A percentile compares a stretch with the other conserved stretches of the same genome.
phyloP scores from a whole-genome alignment of 2,797 vertebrate species.

The Garrulus glandarius region DNA sequence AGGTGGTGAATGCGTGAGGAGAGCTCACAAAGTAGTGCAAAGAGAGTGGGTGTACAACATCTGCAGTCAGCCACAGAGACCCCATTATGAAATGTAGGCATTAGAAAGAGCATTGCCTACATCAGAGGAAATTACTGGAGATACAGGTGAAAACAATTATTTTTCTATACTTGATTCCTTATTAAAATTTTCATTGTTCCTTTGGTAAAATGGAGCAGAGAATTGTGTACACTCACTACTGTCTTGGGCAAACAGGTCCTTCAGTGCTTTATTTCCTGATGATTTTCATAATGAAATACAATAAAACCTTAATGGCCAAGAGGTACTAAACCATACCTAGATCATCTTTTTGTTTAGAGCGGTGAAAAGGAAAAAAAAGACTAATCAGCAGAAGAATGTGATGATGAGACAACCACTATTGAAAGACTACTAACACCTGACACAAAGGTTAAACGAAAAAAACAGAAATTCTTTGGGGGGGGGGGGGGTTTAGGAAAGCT shows the following conservation, averaged over 20 bases:
- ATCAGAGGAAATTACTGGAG: background rate
- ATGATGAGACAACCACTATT: background rate
- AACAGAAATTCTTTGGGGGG: background rate
- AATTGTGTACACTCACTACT: background rate
- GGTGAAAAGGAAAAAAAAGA: background rate
- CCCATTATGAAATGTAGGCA: background rate
- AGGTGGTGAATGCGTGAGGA: background rate
- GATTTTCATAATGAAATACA: background rate
- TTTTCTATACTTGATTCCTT: background rate
- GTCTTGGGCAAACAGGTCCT: background rate
- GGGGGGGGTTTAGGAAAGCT: background rate
- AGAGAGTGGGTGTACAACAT: background rate
- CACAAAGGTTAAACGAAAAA: background rate
- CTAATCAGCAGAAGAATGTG: background rate
- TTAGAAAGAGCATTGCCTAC: background rate
- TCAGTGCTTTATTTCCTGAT: background rate
- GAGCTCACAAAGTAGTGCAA: background rate
- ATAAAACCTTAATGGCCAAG: background rate
- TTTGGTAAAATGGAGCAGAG: background rate
- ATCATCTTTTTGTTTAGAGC: background rate
- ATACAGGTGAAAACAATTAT: background rate
- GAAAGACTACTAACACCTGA: background rate
- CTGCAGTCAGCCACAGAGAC: background rate
- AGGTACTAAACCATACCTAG: background rate
- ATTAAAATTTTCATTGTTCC: background rate